Percentiles rank a stretch among this genome's conserved stretches.
These are phyloP conservation scores for Chrysemys picta DNA, from an alignment of 2,113 vertebrate species.

Conservation along the genomic window DNA sequence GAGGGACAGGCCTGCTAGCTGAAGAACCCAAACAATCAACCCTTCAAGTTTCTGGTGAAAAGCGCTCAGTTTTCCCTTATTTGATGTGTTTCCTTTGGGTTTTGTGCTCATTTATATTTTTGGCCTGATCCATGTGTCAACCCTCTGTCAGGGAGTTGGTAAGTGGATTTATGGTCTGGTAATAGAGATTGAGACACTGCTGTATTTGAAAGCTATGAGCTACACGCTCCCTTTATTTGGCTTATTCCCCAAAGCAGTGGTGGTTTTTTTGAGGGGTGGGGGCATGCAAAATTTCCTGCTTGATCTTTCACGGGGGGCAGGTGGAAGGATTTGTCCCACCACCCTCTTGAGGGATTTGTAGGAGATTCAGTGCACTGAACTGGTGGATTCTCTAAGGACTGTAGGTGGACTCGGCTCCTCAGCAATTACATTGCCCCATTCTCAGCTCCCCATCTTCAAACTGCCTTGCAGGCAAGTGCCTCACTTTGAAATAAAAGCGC, in stretches of 20 bases:
- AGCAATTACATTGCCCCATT: neutral
- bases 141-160: neutral
- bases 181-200: neutral
- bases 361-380: neutral
- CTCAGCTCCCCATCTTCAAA: neutral
- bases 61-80: neutral
- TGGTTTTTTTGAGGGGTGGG: neutral
- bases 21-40: neutral
- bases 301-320: neutral
- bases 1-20: neutral
- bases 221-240: neutral
- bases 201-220: neutral
- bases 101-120: neutral
- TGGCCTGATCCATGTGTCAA: neutral
- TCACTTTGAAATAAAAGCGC: neutral
- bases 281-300: neutral
- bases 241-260: neutral
- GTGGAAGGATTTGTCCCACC: neutral
- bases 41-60: neutral
- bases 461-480: neutral
- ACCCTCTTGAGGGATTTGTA: neutral
- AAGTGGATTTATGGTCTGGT: neutral
- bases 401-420: neutral
- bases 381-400: neutral
- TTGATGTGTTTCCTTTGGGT: neutral